Conservation (phyloP, 2,113 vertebrate genomes). For the Pongo abelii region DNA sequence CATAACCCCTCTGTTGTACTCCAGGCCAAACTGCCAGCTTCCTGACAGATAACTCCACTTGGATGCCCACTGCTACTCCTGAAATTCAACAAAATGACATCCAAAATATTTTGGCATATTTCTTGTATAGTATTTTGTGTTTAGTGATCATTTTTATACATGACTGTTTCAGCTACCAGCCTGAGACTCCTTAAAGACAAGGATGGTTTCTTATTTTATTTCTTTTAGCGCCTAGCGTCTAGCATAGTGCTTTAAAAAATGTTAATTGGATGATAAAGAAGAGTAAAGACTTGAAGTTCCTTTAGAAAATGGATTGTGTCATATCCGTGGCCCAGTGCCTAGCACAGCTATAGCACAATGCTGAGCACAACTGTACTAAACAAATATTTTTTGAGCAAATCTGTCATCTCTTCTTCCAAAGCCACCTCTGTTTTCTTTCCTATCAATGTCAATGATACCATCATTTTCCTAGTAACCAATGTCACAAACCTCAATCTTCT, state of each 20-base stretch:
- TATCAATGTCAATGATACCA: background rate
- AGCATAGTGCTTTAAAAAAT: background rate
- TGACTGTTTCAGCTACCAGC: background rate
- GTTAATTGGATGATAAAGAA: background rate
- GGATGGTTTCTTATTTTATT: background rate
- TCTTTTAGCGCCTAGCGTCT: background rate
- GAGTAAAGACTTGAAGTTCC: background rate
- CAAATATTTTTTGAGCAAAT: background rate
- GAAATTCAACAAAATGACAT: background rate
- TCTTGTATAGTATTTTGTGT: background rate
- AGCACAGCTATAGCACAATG: too few relatives aligned
- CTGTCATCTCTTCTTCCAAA: background rate
- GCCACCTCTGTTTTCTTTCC: background rate
- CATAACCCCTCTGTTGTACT: background rate
- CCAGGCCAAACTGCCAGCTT: background rate
- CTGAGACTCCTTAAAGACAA: background rate
- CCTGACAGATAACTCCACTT: background rate
- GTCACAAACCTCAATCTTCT: background rate
- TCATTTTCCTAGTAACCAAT: background rate
- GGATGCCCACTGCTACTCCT: background rate
- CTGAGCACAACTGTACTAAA: background rate
- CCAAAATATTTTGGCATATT: background rate
- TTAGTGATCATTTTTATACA: background rate
- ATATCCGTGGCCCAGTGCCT: background rate
- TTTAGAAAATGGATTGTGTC: background rate